phyloP scores from a whole-genome alignment of 1,140 invertebrate genomes.

The Temnothorax nylanderi region DNA sequence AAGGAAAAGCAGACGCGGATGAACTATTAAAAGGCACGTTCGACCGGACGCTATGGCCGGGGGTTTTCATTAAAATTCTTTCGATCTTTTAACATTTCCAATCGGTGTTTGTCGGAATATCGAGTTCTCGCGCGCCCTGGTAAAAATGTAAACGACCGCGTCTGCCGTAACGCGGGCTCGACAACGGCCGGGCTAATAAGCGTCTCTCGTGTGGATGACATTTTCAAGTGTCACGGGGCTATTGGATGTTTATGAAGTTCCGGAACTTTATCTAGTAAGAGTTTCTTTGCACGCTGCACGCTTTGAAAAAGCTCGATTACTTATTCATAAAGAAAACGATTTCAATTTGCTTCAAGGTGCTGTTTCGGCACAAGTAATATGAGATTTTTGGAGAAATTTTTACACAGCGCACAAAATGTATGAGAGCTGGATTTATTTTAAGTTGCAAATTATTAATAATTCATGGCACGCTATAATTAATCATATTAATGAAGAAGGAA shows the following conservation, averaged over 20 bases:
- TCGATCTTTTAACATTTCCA: constrained; percentile 77
- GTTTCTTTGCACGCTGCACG: not conserved
- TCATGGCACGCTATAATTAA: constrained; percentile 11
- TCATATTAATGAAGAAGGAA: constrained; percentile 39
- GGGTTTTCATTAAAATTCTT: constrained; percentile 78
- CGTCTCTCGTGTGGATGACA: constrained; percentile 48
- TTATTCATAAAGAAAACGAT: not conserved
- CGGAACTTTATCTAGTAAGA: constrained; percentile 10
- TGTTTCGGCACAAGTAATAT: too few relatives aligned
- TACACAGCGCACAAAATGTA: not conserved
- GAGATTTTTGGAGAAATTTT: not conserved
- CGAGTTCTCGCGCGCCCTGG: constrained; percentile 73
- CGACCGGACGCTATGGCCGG: constrained; percentile 65
- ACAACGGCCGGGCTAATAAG: constrained; percentile 55
- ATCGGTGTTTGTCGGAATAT: constrained; percentile 77
- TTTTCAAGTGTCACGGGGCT: constrained; percentile 39
- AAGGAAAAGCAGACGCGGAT: constrained; percentile 71
- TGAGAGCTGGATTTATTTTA: not conserved
- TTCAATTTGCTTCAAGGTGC: not conserved
- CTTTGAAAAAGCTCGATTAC: not conserved
- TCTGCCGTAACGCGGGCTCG: constrained; percentile 51
- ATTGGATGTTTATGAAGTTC: constrained; percentile 33
- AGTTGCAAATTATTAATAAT: constrained; percentile 33
- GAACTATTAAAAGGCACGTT: constrained; percentile 78
- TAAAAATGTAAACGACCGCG: constrained; percentile 73